Percentiles rank a stretch among this genome's conserved stretches.
Conservation (phyloP, 2,113 vertebrate species). For the Nesogale talazaci region DNA sequence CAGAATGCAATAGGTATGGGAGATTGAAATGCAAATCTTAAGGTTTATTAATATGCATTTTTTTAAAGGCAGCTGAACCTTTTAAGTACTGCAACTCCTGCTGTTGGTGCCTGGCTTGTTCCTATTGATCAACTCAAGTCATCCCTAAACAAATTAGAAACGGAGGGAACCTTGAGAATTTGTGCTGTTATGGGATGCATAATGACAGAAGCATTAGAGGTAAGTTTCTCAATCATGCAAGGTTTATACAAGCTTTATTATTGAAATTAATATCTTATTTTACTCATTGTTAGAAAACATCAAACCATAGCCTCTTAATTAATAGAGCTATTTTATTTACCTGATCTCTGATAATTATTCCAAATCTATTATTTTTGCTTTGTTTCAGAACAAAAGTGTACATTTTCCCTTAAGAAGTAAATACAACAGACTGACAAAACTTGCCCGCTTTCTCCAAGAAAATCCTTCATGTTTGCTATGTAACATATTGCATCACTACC, state of each 20-base stretch:
- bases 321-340: neutral
- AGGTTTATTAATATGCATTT: neutral
- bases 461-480: constrained; percentile 98
- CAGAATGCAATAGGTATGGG: neutral
- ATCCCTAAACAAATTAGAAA: constrained; percentile 94
- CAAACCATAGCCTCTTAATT: constrained; percentile 14
- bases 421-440: constrained; percentile 96
- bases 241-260: neutral
- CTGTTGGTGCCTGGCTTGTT: constrained; percentile 97
- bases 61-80: constrained; percentile 94
- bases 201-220: constrained; percentile 99
- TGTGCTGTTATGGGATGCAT: constrained; percentile 99
- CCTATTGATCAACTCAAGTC: constrained; percentile 99
- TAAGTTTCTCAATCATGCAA: constrained; percentile 68
- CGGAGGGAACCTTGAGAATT: constrained; percentile 93
- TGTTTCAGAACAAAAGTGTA: constrained; percentile 95
- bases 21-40: constrained; percentile 41
- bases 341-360: neutral
- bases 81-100: constrained; percentile 97
- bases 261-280: neutral
- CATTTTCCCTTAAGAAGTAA: constrained; percentile 98
- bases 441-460: constrained; percentile 96
- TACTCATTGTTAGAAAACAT: neutral
- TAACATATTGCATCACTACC: constrained; percentile 97
- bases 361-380: constrained; percentile 55